A percentile compares a stretch with the other conserved stretches of the same genome.
Evolutionary conservation across 2,888 invertebrate species (phyloP).

Genomic region (Macrophya annulata): DNA sequence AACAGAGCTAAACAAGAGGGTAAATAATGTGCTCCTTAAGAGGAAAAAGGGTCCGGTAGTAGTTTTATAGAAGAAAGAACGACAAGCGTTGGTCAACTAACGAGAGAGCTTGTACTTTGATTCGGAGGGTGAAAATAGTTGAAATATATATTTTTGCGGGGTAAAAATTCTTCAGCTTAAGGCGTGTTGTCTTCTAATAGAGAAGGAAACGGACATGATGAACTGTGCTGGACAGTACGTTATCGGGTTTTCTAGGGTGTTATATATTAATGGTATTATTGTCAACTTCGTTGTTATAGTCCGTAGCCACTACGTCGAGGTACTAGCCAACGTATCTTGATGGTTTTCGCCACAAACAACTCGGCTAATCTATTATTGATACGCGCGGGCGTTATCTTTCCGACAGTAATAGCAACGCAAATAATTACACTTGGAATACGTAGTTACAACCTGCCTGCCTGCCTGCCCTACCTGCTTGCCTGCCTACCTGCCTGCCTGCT

Average conservation of each 20-base stretch:
- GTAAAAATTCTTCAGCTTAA: not conserved
- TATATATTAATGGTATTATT: slow-evolving; percentile 47
- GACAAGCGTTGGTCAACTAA: slow-evolving; percentile 4
- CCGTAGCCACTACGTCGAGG: not conserved
- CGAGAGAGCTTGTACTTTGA: slow-evolving; percentile 31
- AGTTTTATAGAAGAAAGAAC: not conserved
- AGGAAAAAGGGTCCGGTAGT: not conserved
- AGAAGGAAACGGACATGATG: not conserved
- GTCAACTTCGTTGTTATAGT: slow-evolving; percentile 34
- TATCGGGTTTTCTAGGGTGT: slow-evolving; percentile 17
- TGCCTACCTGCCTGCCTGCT: slow-evolving; percentile 5
- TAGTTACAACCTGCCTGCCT: slow-evolving; percentile 23
- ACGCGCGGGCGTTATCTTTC: slow-evolving; percentile 46
- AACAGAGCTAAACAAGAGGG: not conserved
- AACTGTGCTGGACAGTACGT: not conserved
- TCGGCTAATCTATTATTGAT: slow-evolving; percentile 54
- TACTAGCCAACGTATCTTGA: slow-evolving; percentile 37
- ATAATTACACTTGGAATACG: slow-evolving; percentile 50
- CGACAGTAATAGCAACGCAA: slow-evolving; percentile 53
- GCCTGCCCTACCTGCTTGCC: not conserved
- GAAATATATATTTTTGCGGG: too few relatives aligned
- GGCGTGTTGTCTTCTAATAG: not conserved
- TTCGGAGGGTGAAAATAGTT: not conserved
- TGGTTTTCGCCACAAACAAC: slow-evolving; percentile 54
- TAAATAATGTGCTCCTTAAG: too few relatives aligned